Base-by-base conservation (phyloP, 2,113 vertebrate genomes). In the Cebus imitator region DNA sequence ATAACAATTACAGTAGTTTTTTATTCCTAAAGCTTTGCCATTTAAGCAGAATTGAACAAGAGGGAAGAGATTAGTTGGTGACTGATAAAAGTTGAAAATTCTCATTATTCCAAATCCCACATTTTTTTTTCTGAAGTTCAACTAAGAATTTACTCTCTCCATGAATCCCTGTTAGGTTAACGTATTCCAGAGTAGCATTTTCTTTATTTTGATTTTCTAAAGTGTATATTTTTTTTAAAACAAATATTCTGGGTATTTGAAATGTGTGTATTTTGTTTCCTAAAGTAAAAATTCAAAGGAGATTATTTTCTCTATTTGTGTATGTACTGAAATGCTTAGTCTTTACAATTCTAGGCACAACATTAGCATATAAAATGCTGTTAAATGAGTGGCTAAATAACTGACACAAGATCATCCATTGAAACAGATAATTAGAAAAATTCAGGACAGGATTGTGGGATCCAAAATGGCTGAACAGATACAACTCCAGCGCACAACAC, bases 281-380 rank as follows among this genome's bases (percentile, higher is more conserved):
- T 86, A 84, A 93, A 57, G 45, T 89, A 90, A 93, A 93, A 82
- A 82, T 55, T 55, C 45, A 57, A 58, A 57, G 48, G 87, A 73
- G 32, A 66, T 73, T 84, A 30, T 78, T 85, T 81, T 80, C 25
- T 92, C 3, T 90, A 32, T 75, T 35, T 91, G 21, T 35, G 12
- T 87, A 50, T 55, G 68, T 68, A 84, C 5, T 45, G 14, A 80
- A 88, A 83, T 78, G 12, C 35, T 91, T 70, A 86, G 80, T 10
- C 27, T 82, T 64, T 91, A 57, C 30, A n/a, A 72, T 94, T 85
- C 37, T 85, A 88, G 30, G 45, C 11, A 83, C 9, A 70, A 8
- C 1, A 43, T 81, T 66, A 82, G 16, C 43, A 68, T 43, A 84
- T n/a, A 37, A 89, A 79, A 87, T 86, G 14, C 76, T 91, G 7